These are phyloP conservation scores for Epinotia nisella DNA, from an alignment of 2,888 invertebrate species.

Conservation along the genomic window DNA sequence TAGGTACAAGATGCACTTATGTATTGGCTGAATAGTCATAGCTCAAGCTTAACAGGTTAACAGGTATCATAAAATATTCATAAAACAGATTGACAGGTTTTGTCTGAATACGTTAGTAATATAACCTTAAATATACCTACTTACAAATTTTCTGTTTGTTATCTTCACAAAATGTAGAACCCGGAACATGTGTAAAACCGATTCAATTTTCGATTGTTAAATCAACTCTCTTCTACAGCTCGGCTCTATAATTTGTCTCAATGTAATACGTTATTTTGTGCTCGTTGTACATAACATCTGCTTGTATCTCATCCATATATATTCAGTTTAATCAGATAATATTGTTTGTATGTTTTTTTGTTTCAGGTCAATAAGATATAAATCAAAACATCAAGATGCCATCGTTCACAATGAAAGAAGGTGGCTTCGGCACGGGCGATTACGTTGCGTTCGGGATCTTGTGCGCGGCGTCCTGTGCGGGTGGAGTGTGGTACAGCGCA, in stretches of 20 bases:
- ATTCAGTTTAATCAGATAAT: too few relatives aligned
- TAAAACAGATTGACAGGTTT: too few relatives aligned
- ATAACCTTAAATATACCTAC: too few relatives aligned
- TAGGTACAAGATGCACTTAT: too few relatives aligned
- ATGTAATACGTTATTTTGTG: not conserved
- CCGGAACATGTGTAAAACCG: not conserved
- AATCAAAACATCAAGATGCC: slow-evolving; percentile 58
- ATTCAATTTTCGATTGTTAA: not conserved
- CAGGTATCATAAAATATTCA: too few relatives aligned
- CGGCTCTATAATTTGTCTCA: not conserved
- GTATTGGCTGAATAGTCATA: too few relatives aligned
- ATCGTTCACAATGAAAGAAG: slow-evolving; percentile 74
- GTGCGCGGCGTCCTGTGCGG: slow-evolving; percentile 88
- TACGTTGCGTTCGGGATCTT: slow-evolving; percentile 90
- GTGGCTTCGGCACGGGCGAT: slow-evolving; percentile 71
- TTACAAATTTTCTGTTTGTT: too few relatives aligned
- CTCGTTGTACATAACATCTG: not conserved
- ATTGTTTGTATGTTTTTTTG: too few relatives aligned
- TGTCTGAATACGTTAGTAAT: too few relatives aligned
- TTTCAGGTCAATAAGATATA: slow-evolving; percentile 39
- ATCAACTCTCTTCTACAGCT: not conserved
- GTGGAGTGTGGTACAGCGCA: slow-evolving; percentile 89
- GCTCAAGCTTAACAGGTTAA: too few relatives aligned
- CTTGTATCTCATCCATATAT: too few relatives aligned
- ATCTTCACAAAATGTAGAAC: too few relatives aligned